Conservation (phyloP, 1,140 invertebrate genomes). For the Anthonomus grandis region DNA sequence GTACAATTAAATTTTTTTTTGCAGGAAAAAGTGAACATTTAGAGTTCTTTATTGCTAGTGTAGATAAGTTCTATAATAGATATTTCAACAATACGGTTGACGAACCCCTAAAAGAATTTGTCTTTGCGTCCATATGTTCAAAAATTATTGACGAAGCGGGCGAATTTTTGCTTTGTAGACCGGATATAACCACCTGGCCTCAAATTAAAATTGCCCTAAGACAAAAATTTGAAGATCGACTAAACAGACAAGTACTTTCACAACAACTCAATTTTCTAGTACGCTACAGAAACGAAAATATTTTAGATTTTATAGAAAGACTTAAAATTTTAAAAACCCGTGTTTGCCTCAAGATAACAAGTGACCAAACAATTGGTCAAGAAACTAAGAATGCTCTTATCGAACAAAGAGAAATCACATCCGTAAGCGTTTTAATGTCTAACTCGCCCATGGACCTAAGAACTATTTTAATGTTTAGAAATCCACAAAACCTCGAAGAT, state of each 20-base stretch:
- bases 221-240: slow-evolving; percentile 14
- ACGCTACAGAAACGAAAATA: slow-evolving; percentile 8
- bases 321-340: slow-evolving; percentile 16
- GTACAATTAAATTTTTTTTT: no score
- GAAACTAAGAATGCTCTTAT: slow-evolving; percentile 9
- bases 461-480: slow-evolving; percentile 5
- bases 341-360: no score
- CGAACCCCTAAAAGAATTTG: background rate
- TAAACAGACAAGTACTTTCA: background rate
- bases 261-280: slow-evolving; percentile 15
- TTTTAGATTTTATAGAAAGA: background rate
- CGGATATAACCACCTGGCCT: slow-evolving; percentile 8
- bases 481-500: slow-evolving; percentile 2
- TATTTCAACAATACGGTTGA: background rate
- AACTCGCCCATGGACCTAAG: background rate
- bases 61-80: slow-evolving; percentile 3
- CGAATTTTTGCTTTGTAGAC: slow-evolving; percentile 4
- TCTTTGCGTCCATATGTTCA: slow-evolving; percentile 2
- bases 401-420: slow-evolving; percentile 1
- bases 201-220: slow-evolving; percentile 5
- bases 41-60: background rate
- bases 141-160: slow-evolving; percentile 8
- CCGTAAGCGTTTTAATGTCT: slow-evolving; percentile 6
- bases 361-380: background rate
- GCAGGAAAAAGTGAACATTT: background rate